Evolutionary conservation across 2,113 vertebrate species (phyloP), one percentile per base, ranked within the genome.

Genomic region (Rhynchomys soricoides): DNA sequence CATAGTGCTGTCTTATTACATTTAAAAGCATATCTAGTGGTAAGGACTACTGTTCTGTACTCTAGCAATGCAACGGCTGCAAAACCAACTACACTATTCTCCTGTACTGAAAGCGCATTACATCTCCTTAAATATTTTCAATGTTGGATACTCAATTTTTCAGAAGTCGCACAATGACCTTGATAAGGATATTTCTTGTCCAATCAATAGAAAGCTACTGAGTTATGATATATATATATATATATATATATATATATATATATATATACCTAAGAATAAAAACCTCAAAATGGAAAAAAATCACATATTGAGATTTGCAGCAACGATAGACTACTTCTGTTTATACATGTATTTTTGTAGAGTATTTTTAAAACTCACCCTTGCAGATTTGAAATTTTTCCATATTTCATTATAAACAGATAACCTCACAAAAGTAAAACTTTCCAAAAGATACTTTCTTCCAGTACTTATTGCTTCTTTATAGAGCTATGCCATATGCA

Each of bases 221-320:
- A 92, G 78, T 92, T 95, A 94, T 87, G 52, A 86, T 37, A 83
- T n/a, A 45, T 89, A 89, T 68, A 21, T 31, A 52, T 68, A 31
- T 74, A 55, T 82, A 22, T 82, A 73, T 45, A 12, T 90, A 57
- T 82, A 90, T 68, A 16, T 70, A 16, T 70, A 15, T 68, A 81
- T 52, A 81, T 34, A 31, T 86, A 75, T 37, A 86, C 74, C 90
- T 96, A 94, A 95, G 89, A 96, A 97, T 95, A 93, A 96, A 97
- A 97, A 97, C 57, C 91, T 95, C 77, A 95, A 90, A 95, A 97
- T 88, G 62, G 94, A 96, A 96, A 93, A 86, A 97, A 95, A 95
- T 95, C 94, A 97, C 95, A 97, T 96, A 96, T 93, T 95, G 95
- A 96, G 95, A 91, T 96, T 90, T 95, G 75, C 96, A 94, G 91